Evolutionary conservation across 2,113 vertebrate species (phyloP), one percentile per base, ranked within the genome.

Genomic region (Rynchops niger): DNA sequence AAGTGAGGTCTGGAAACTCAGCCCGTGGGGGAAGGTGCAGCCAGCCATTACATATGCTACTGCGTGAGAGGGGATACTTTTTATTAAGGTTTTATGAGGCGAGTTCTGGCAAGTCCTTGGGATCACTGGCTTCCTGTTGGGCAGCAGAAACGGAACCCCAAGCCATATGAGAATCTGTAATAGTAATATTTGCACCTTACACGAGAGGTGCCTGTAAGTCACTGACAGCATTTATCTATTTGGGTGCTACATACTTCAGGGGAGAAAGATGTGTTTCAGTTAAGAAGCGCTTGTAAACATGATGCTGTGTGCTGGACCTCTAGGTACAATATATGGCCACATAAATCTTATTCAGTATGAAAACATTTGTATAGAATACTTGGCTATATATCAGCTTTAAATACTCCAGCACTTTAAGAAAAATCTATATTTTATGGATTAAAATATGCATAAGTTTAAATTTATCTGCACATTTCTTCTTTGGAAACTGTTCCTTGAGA

Each of bases 371-470:
- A 91, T 56, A 56, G 91, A 93, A 78, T 62, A 52, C 45, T 85
- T 76, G 45, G 49, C 47, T 82, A 61, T 50, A 49, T 40, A 49
- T 47, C 86, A 88, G 70, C 80, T 70, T 87, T 87, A 94, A 91
- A 59, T 55, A 94, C 76, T 21, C 53, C 72, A 87, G 66, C 87
- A 93, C 95, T 97, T 97, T 69, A 93, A 91, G 66, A 94, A 95
- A 91, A 87, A 95, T 91, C 82, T 96, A 55, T 97, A 95, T 95
- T 97, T 96, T 85, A 93, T 90, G 87, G 89, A 81, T 94, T 96
- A 91, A 96, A 96, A 96, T 95, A 97, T 86, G 91, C 76, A 82
- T 95, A 96, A 91, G 84, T 96, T 96, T 93, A 95, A 97, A 96
- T 91, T 91, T 93, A 91, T 95, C 93, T 67, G 87, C 58, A 73